phyloP scores from a whole-genome alignment of 1,140 invertebrate species.

The Heliothis subflexa region DNA sequence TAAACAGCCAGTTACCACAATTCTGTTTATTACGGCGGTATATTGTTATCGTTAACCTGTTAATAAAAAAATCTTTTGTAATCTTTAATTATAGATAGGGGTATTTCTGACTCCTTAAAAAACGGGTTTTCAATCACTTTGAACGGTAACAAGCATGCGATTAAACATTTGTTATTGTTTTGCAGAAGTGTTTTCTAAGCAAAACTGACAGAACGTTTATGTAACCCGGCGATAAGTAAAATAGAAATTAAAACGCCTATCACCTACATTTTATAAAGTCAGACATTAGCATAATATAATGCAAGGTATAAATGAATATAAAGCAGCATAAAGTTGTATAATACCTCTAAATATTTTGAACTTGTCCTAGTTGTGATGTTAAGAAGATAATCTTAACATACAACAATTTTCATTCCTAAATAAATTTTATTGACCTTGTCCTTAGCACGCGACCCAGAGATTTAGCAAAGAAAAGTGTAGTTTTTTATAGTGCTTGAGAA shows the following conservation, averaged over 20 bases:
- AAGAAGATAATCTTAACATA: background rate
- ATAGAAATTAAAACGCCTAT: background rate
- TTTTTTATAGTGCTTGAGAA: constrained; percentile 10
- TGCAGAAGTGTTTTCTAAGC: background rate
- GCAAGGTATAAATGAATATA: constrained; percentile 5
- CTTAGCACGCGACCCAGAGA: constrained; percentile 26
- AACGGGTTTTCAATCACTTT: background rate
- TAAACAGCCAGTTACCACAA: constrained; percentile 62
- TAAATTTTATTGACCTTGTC: constrained; percentile 34
- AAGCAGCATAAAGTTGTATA: background rate
- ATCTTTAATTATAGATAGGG: constrained; percentile 13
- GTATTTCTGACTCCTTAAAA: constrained; percentile 6
- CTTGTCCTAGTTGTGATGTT: constrained; percentile 7
- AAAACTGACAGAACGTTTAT: background rate
- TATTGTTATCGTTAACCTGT: constrained; percentile 58
- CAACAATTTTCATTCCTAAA: constrained; percentile 1
- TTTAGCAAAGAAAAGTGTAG: constrained; percentile 19
- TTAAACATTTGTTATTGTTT: constrained; percentile 6
- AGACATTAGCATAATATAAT: background rate
- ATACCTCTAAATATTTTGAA: constrained; percentile 31
- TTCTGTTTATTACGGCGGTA: constrained; percentile 61
- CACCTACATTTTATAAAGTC: constrained; percentile 2
- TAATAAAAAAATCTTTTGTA: constrained; percentile 23
- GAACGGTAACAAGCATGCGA: background rate
- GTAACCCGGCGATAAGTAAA: background rate